Conservation (phyloP, 1,140 invertebrate species). For the Pachypeltis micranthus region DNA sequence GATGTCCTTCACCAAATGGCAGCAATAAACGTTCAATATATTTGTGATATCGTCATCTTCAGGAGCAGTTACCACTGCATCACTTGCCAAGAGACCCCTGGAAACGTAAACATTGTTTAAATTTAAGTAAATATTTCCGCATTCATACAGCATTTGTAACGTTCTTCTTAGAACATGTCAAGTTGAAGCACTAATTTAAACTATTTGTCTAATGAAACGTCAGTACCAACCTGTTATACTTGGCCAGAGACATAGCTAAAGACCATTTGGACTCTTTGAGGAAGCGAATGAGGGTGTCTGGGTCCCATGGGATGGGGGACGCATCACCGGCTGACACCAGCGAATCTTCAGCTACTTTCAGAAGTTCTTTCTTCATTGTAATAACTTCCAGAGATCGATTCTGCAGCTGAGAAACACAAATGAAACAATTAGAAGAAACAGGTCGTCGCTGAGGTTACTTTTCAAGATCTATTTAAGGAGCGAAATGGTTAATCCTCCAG, state of each 20-base stretch:
- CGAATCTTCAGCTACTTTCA: constrained; percentile 41
- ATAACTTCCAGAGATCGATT: constrained; percentile 45
- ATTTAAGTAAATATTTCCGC: neutral
- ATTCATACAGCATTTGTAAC: too few relatives aligned
- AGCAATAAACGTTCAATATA: constrained; percentile 58
- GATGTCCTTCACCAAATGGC: constrained; percentile 51
- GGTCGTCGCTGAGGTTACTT: too few relatives aligned
- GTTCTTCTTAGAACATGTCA: too few relatives aligned
- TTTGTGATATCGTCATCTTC: constrained; percentile 53
- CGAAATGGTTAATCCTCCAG: too few relatives aligned
- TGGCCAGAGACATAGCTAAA: constrained; percentile 48
- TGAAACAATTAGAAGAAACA: neutral
- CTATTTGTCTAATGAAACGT: neutral
- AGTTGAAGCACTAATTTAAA: too few relatives aligned
- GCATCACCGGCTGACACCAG: constrained; percentile 38
- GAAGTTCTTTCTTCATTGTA: constrained; percentile 39
- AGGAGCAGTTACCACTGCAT: constrained; percentile 41
- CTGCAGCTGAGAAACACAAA: constrained; percentile 36
- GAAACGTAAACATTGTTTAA: constrained; percentile 15
- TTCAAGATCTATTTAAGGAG: too few relatives aligned
- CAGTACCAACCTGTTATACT: constrained; percentile 38
- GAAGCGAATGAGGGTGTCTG: constrained; percentile 45
- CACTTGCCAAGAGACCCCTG: constrained; percentile 45
- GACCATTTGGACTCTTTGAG: constrained; percentile 50
- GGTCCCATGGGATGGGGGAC: constrained; percentile 38